A percentile compares a stretch with the other conserved stretches of the same genome.
phyloP scores from a whole-genome alignment of 2,888 invertebrate genomes.

The Drosophila mettleri region DNA sequence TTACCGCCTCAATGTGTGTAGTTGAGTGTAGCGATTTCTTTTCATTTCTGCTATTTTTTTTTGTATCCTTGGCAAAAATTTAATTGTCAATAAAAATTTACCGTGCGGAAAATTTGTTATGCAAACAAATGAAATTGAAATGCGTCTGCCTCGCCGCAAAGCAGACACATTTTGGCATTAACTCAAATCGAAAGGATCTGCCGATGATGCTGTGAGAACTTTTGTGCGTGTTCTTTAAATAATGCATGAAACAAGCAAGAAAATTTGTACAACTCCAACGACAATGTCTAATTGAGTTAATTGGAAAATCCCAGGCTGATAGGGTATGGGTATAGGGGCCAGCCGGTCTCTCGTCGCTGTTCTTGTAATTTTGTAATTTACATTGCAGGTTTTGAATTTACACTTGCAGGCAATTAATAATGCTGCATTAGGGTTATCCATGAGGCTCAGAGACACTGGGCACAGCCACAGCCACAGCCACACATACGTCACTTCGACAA shows the following conservation, averaged over 20 bases:
- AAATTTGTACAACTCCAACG: slow-evolving; percentile 40
- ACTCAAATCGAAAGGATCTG: slow-evolving; percentile 31
- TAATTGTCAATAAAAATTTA: slow-evolving; percentile 84
- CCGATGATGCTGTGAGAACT: slow-evolving; percentile 43
- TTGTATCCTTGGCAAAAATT: slow-evolving; percentile 54
- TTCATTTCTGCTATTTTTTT: slow-evolving; percentile 22
- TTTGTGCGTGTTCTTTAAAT: slow-evolving; percentile 43
- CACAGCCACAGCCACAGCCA: background rate
- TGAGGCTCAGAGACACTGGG: slow-evolving; percentile 42
- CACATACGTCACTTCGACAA: slow-evolving; percentile 54
- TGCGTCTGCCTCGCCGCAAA: slow-evolving; percentile 42
- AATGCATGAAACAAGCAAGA: slow-evolving; percentile 49
- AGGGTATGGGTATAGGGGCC: background rate
- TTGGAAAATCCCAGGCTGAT: slow-evolving; percentile 40
- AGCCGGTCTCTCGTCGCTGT: slow-evolving; percentile 15
- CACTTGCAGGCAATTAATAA: slow-evolving; percentile 83
- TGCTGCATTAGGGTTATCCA: slow-evolving; percentile 81
- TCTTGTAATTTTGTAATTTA: slow-evolving; percentile 78
- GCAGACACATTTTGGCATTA: slow-evolving; percentile 46
- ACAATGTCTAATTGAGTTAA: slow-evolving; percentile 67
- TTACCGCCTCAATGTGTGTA: slow-evolving; percentile 42
- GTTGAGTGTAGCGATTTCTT: slow-evolving; percentile 26
- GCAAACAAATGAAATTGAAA: slow-evolving; percentile 82
- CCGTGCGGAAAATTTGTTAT: slow-evolving; percentile 84
- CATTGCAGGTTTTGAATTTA: slow-evolving; percentile 75